Conservation (phyloP, 2,888 invertebrate genomes). For the Sesia bembeciformis region DNA sequence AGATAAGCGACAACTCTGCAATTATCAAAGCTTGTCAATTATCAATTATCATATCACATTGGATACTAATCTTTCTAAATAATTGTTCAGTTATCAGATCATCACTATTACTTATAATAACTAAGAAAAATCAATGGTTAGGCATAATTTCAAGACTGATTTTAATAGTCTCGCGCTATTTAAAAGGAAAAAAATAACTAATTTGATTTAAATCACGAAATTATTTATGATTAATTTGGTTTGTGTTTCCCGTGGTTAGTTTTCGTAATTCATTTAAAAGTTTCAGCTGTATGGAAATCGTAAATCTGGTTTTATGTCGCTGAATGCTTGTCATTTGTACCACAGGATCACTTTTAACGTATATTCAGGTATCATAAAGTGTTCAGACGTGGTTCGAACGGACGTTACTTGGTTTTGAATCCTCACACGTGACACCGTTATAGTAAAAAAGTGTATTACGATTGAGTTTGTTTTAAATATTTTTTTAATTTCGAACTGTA, state of each 20-base stretch:
- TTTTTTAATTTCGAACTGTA: neutral
- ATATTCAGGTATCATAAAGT: neutral
- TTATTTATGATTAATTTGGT: no score
- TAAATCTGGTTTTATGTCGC: neutral
- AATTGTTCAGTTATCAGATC: no score
- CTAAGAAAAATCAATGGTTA: no score
- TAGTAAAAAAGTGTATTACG: neutral
- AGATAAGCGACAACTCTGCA: constrained; percentile 2
- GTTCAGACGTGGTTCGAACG: neutral
- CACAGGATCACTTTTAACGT: neutral
- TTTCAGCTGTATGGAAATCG: neutral
- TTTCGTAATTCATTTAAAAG: no score
- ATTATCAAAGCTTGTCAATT: neutral
- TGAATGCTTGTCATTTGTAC: neutral
- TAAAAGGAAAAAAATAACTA: no score
- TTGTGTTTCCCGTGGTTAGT: no score
- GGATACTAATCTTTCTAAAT: no score
- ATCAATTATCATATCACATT: neutral
- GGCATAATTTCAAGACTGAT: no score
- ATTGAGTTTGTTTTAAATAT: neutral
- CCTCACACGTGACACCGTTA: neutral
- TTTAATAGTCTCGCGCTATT: no score
- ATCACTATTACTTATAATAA: no score
- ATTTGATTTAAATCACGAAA: no score
- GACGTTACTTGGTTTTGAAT: neutral